Evolutionary conservation across 2,888 invertebrate species (phyloP), one percentile per base, ranked within the genome.

Genomic region (Diplolepis rosae): DNA sequence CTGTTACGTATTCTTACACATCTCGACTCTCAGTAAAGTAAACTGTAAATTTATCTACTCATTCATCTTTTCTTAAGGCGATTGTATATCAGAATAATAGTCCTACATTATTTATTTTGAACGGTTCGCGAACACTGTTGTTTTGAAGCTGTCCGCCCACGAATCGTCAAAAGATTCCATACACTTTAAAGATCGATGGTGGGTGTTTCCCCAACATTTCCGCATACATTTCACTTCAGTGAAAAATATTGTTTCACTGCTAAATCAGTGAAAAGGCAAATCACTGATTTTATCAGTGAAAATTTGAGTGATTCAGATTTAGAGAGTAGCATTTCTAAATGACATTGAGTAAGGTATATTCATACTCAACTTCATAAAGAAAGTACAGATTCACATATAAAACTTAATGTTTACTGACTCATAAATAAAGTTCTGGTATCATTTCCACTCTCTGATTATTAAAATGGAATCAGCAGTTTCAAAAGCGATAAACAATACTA

Each of bases 91-190:
- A 30, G n/a, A 39, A 61, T 61, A 61, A 61, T 39, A 61, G 39
- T 24, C 61, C 24, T 61, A 24, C 24, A 61, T 61, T 27, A 61
- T 61, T 61, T 27, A 61, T 61, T 61, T 39, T 39, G n/a, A 61
- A 61, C 18, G 39, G 61, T 22, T 39, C 27, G 22, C 35, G n/a
- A 61, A 42, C 51, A 67, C 65, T 39, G 67, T 70, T 77, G 75
- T 77, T 78, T 78, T 76, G 74, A 76, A 71, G 70, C 77, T 77
- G 77, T 74, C 77, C 77, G 54, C 78, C 78, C 67, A 78, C 78
- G 67, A 4, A 32, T 56, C 50, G 50, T n/a, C 70, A 52, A 74
- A 61, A n/a, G 5, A 39, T 74, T 74, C 71, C 69, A 72, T 70
- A 74, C 72, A 72, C 72, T 69, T 71, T 66, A 69, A 71, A 76